These are phyloP conservation scores for Morus bassanus DNA, from an alignment of 2,797 vertebrate species.

Conservation along the genomic window DNA sequence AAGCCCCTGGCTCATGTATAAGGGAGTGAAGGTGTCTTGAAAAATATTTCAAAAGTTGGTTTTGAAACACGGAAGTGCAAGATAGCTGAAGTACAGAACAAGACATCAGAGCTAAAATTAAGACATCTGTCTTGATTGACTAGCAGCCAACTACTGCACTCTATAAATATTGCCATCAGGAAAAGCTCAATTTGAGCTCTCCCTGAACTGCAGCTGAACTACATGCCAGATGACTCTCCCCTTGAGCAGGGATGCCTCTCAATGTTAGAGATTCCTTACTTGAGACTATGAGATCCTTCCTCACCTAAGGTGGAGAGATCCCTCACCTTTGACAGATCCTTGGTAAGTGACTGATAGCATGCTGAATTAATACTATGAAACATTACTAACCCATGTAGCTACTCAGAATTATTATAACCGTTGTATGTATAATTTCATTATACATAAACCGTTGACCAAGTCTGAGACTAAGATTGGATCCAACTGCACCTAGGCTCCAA, in stretches of 20 bases:
- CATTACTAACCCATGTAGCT: neutral
- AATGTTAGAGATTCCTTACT: neutral
- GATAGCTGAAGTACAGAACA: neutral
- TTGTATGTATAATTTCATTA: neutral
- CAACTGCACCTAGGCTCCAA: neutral
- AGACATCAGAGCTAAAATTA: neutral
- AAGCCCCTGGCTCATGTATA: neutral
- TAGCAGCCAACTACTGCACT: neutral
- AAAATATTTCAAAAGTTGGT: neutral
- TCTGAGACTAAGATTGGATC: neutral
- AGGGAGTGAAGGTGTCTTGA: neutral
- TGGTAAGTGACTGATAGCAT: neutral
- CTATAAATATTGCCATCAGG: too few relatives aligned
- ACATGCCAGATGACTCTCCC: neutral
- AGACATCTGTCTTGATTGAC: neutral
- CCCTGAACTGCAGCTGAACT: neutral
- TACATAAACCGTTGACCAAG: neutral
- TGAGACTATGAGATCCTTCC: neutral
- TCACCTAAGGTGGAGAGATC: neutral
- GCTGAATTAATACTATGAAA: neutral
- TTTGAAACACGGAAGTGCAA: neutral
- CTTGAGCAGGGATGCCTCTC: neutral
- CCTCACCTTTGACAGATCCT: neutral
- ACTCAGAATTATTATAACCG: neutral
- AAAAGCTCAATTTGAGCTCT: neutral